Base-by-base conservation (phyloP, 2,797 vertebrate genomes). In the Esox lucius region DNA sequence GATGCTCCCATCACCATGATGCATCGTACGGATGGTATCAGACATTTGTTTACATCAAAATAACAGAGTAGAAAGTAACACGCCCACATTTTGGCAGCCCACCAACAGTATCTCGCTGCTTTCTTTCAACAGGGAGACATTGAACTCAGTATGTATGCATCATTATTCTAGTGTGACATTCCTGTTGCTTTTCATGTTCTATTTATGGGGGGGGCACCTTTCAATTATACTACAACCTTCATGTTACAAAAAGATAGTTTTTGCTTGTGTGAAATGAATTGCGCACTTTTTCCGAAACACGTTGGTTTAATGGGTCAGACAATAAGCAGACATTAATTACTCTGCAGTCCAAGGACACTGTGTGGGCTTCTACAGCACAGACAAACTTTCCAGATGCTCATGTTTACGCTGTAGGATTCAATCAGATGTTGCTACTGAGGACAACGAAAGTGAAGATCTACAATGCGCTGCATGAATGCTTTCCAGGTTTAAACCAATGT, bases 401-500 rank as follows among this genome's bases (percentile, higher is more conserved):
- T 61, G 56, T 61, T 61, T 5, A 24, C 11, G 4, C 56, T 24
- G 56, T 26, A 61, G 22, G 56, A 13, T 61, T 61, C 9, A 26
- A 61, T 61, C 11, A 24, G 42, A 11, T n/a, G 22, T 61, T 61
- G 22, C 11, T 61, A 61, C 56, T 8, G 24, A 24, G 9, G 11
- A 24, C 12, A 61, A 24, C 12, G 9, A 61, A 24, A 24, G 22
- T 19, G 3, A 24, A 24, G 56, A 24, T 17, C 19, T 3, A 13
- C 56, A 61, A 24, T 24, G 22, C 2, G 22, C 35, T 42, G 66
- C 12, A 39, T 68, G 35, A 46, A 33, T 68, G 66, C 11, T 68
- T 66, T 68, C 35, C n/a, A 66, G 66, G n/a, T 68, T 22, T 68
- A 42, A 68, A 68, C 33, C 66, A 22, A 11, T 42, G 65, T n/a